Base-by-base conservation (phyloP, 2,113 vertebrate genomes). In the Oenanthe oenanthe region DNA sequence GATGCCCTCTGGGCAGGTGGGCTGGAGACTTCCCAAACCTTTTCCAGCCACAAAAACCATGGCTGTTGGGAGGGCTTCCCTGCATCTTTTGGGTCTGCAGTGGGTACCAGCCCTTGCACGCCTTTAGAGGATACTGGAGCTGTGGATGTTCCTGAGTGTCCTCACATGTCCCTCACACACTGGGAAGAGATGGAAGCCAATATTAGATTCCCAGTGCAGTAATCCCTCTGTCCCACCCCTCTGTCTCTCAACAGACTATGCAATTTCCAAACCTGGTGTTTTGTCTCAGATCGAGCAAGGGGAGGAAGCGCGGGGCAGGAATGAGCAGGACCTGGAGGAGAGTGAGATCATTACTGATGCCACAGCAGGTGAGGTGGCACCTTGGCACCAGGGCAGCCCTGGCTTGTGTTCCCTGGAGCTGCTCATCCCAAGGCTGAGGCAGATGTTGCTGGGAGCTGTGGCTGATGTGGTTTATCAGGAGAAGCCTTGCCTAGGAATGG, bases 231-330 rank as follows among this genome's bases (percentile, higher is more conserved):
- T 92, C 80, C 73, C 76, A 67, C 67, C 56, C 32, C 91, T 92
- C 70, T 93, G 17, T 96, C 80, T 92, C 92, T 89, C 66, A 13
- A 65, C 95, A 98, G 98, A 98, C 96, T 98, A 98, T 96, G 98
- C 98, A 63, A 98, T 98, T 88, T 98, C 98, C 93, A 98, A 98
- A 85, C 98, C 98, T 3, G 98, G 97, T 47, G 96, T 98, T 60
- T 89, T 98, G 96, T 97, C 98, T 21, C 98, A 98, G 95, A 97
- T 97, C 17, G 98, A 98, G 83, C 97, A 97, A 13, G 96, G 97
- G 31, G 97, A 98, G 48, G 97, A 97, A 20, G 24, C 95, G 0
- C 85, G 53, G 62, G 57, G 74, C 85, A 92, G 96, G 84, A 98
- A 97, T 2, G 97, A 97, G 82, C 97, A 96, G 65, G 98, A 98